Evolutionary conservation across 1,140 invertebrate genomes (phyloP), one percentile per base, ranked within the genome.

Genomic region (Caerostris darwini): DNA sequence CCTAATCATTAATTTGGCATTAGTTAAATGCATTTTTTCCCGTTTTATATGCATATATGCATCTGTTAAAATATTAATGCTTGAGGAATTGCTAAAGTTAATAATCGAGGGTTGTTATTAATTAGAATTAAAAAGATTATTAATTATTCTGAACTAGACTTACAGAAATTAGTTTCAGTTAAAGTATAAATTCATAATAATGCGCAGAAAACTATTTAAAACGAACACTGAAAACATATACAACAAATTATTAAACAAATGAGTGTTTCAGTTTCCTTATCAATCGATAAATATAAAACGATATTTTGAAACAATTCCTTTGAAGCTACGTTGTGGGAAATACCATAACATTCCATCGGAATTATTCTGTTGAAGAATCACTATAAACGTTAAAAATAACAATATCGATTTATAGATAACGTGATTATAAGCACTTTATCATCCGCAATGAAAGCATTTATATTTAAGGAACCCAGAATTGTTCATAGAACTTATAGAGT

Each of bases 331-430:
- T 19, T 53, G 71, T 50, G 71, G 53, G 50, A 71, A 77, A 77
- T 77, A 53, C 53, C 10, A 12, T 50, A 50, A 53, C 34, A 77
- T 71, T 71, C 6, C 67, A 19, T 77, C 50, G 34, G 12, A 77
- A 77, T 77, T 77, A 53, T 3, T 77, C 71, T 59, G 85, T 6
- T 64, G 85, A 64, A 87, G 34, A 87, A 87, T 87, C 85, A 64
- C 85, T 87, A 59, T 87, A 59, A 53, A 64, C 59, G 59, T 87
- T 87, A 87, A 87, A 64, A 87, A 64, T 87, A 64, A 61, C 85
- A 61, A n/a, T 87, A 87, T 87, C 85, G 85, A 87, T 87, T 87
- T 87, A 87, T 87, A 87, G 85, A 64, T 87, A 87, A 64, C 85
- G 85, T 87, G 85, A 87, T 87, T 87, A 87, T 87, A 50, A 53